These are phyloP conservation scores for Polylopha cassiicola DNA, from an alignment of 2,888 invertebrate species.

Conservation along the genomic window DNA sequence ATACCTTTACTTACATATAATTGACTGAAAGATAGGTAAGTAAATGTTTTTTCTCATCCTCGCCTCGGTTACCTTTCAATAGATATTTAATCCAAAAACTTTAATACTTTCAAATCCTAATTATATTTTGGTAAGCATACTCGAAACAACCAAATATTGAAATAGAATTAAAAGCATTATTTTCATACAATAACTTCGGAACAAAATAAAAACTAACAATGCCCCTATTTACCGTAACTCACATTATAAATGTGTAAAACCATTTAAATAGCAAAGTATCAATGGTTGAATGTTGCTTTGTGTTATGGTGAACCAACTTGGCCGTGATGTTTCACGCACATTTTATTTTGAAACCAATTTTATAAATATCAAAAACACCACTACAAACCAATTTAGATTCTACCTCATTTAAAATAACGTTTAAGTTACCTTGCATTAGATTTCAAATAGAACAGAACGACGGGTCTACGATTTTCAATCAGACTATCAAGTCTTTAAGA, in stretches of 20 bases:
- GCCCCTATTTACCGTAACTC: slow-evolving; percentile 70
- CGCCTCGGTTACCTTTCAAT: no score
- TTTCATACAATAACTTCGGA: slow-evolving; percentile 68
- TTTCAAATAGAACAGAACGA: no score
- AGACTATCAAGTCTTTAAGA: neutral
- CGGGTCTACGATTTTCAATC: no score
- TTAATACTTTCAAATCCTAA: slow-evolving; percentile 18
- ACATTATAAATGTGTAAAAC: slow-evolving; percentile 77
- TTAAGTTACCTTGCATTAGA: no score
- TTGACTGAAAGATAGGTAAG: no score
- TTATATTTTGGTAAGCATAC: slow-evolving; percentile 37
- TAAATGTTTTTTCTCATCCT: no score
- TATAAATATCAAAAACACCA: slow-evolving; percentile 30
- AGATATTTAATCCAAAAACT: slow-evolving; percentile 3
- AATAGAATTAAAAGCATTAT: slow-evolving; percentile 71
- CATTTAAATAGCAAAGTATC: slow-evolving; percentile 73
- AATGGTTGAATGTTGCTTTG: slow-evolving; percentile 73
- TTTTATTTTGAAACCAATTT: slow-evolving; percentile 59
- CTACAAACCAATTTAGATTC: slow-evolving; percentile 27
- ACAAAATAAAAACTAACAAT: slow-evolving; percentile 68
- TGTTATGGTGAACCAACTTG: slow-evolving; percentile 74
- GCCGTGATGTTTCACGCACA: slow-evolving; percentile 74
- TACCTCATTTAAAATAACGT: slow-evolving; percentile 18
- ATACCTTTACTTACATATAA: slow-evolving; percentile 17
- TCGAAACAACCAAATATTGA: slow-evolving; percentile 61